A percentile compares a stretch with the other conserved stretches of the same genome.
These are phyloP conservation scores for Ginglymostoma cirratum DNA, from an alignment of 2,113 vertebrate species.

Conservation along the genomic window DNA sequence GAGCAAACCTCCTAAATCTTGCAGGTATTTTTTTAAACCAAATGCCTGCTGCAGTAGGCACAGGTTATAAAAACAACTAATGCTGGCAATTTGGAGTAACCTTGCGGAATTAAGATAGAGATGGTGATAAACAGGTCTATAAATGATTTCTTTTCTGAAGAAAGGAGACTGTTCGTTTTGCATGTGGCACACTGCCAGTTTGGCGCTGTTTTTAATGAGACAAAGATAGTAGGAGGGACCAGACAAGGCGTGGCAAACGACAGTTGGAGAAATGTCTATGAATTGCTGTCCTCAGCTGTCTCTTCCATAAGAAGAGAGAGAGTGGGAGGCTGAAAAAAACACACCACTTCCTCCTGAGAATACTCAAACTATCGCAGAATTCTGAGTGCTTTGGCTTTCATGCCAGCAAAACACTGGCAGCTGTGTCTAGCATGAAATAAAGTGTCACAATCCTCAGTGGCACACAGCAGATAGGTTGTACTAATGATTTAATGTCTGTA, in stretches of 20 bases:
- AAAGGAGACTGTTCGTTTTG: slow-evolving; percentile 43
- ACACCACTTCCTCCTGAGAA: slow-evolving; percentile 46
- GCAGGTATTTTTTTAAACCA: background rate
- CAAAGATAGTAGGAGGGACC: slow-evolving; percentile 52
- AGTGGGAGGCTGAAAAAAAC: slow-evolving; percentile 39
- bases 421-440: slow-evolving; percentile 30
- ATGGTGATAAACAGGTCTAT: slow-evolving; percentile 34
- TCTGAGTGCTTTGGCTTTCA: slow-evolving; percentile 42
- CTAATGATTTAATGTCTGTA: slow-evolving; percentile 28
- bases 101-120: background rate
- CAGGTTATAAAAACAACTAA: background rate
- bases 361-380: slow-evolving; percentile 46
- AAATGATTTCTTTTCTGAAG: background rate
- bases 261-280: slow-evolving; percentile 45
- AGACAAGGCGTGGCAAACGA: slow-evolving; percentile 47
- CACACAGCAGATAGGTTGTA: slow-evolving; percentile 19
- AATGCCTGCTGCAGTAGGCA: background rate
- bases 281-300: slow-evolving; percentile 50
- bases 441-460: slow-evolving; percentile 30
- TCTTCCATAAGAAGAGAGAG: slow-evolving; percentile 36
- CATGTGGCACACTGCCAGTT: slow-evolving; percentile 47
- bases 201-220: slow-evolving; percentile 47
- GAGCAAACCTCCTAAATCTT: background rate
- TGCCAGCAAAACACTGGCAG: slow-evolving; percentile 24
- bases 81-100: background rate